Evolutionary conservation across 1,140 invertebrate genomes (phyloP).

Genomic region (Procambarus clarkii): DNA sequence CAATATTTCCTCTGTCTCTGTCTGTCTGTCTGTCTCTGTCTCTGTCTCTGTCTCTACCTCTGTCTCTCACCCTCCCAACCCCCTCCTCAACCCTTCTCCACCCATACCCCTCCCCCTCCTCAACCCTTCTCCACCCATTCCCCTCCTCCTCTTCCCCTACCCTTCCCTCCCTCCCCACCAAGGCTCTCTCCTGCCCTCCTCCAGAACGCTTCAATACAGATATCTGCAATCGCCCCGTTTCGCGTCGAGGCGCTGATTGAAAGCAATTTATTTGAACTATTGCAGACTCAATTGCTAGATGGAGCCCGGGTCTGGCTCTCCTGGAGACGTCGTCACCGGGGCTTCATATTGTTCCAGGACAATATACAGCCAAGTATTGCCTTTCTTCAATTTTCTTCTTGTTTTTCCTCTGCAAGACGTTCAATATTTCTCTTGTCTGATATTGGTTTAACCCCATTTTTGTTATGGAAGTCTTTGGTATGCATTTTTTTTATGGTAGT

Average conservation of each 20-base stretch:
- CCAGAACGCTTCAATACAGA: not conserved
- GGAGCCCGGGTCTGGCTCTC: not conserved
- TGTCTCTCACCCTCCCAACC: too few relatives aligned
- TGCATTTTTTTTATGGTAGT: too few relatives aligned
- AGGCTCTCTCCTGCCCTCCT: not conserved
- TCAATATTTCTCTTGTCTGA: too few relatives aligned
- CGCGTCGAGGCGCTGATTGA: not conserved
- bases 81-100: not conserved
- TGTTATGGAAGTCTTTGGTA: too few relatives aligned
- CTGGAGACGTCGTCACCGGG: not conserved
- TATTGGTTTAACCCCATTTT: too few relatives aligned
- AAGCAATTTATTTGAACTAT: slow-evolving; percentile 21
- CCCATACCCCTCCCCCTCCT: not conserved
- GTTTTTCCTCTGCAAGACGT: not conserved
- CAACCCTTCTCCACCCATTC: not conserved
- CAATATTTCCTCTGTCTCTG: not conserved
- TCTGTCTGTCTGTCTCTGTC: not conserved
- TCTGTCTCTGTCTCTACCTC: not conserved
- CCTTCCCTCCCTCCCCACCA: not conserved
- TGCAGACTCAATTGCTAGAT: not conserved
- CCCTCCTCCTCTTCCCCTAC: not conserved
- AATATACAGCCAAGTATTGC: not conserved
- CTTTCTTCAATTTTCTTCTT: not conserved
- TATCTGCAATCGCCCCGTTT: not conserved
- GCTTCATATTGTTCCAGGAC: not conserved